These are phyloP conservation scores for Neotoma lepida DNA, from an alignment of 2,113 vertebrate genomes.

Conservation along the genomic window DNA sequence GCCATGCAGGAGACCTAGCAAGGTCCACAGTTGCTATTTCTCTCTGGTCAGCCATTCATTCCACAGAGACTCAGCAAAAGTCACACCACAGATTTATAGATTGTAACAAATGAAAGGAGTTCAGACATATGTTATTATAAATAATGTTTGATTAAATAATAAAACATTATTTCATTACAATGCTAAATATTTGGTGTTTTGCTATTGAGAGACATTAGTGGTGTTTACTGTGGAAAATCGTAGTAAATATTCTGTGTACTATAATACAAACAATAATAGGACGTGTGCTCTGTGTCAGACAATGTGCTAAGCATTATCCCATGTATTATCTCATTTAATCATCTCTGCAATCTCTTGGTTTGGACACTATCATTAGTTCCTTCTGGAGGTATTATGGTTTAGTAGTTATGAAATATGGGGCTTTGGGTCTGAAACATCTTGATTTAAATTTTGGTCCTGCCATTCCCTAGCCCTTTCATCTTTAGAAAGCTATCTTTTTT, in stretches of 20 bases:
- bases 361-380: conserved; percentile 59
- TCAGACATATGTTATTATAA: conserved; percentile 73
- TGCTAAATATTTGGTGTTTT: conserved; percentile 75
- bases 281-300: conserved; percentile 71
- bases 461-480: conserved; percentile 58
- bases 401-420: conserved; percentile 11
- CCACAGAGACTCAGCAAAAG: conserved; percentile 59
- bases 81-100: conserved; percentile 62
- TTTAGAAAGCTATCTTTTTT: conserved; percentile 63
- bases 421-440: conserved; percentile 57
- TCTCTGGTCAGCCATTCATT: conserved; percentile 55
- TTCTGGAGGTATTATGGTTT: conserved; percentile 51
- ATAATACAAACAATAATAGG: conserved; percentile 74
- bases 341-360: conserved; percentile 57
- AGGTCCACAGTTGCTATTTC: conserved; percentile 33
- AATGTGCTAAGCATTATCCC: conserved; percentile 71
- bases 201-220: conserved; percentile 74
- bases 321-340: conserved; percentile 68
- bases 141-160: conserved; percentile 72
- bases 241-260: conserved; percentile 76
- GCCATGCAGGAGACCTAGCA: conserved; percentile 36
- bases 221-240: conserved; percentile 78
- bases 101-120: conserved; percentile 61
- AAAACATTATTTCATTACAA: conserved; percentile 76
- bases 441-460: conserved; percentile 62